These are phyloP conservation scores for Pterocles orientalis DNA, from an alignment of 2,113 vertebrate species.

Conservation along the genomic window DNA sequence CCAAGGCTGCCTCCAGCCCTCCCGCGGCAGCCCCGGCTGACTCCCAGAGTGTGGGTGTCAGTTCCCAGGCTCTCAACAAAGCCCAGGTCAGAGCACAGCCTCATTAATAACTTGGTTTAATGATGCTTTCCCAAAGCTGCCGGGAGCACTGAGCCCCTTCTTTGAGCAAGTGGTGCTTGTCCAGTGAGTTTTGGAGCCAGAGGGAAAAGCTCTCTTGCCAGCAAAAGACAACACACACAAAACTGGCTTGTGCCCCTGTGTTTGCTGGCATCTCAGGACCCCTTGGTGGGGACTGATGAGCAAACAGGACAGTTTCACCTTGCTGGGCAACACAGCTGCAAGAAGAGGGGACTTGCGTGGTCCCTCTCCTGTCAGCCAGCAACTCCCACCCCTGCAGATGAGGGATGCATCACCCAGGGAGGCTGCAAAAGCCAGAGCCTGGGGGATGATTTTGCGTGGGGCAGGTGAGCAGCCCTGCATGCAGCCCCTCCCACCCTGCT, in stretches of 20 bases:
- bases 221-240: background rate
- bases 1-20: background rate
- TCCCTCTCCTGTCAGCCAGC: background rate
- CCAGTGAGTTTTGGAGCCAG: fast-evolving
- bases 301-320: background rate
- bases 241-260: fast-evolving
- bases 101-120: background rate
- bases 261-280: background rate
- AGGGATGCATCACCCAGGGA: fast-evolving
- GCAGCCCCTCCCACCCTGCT: background rate
- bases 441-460: fast-evolving
- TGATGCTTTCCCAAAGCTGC: background rate
- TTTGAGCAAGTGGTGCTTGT: background rate
- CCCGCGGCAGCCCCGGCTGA: fast-evolving
- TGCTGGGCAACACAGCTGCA: background rate
- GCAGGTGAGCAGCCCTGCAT: background rate
- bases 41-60: background rate
- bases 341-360: fast-evolving
- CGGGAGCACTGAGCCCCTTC: background rate
- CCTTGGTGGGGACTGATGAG: fast-evolving
- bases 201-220: fast-evolving
- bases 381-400: background rate
- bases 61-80: background rate
- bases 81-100: background rate
- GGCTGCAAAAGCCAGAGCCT: background rate